phyloP scores from a whole-genome alignment of 1,140 invertebrate genomes.

The roundworm (Caenorhabditis elegans) region WBcel235 BX284603.4:6016001-6016500 shows the following conservation, averaged over 20 bases:
- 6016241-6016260: slow-evolving; percentile 17
- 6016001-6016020: too few relatives aligned
- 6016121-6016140: background rate
- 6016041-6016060: too few relatives aligned
- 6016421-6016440: slow-evolving; percentile 15
- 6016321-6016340: background rate
- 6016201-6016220: background rate
- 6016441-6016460: background rate
- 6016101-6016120: too few relatives aligned
- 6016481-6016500: background rate
- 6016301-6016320: background rate
- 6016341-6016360: too few relatives aligned
- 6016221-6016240: background rate
- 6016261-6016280: background rate
- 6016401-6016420: background rate
- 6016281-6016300: background rate
- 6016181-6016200: background rate
- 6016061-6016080: too few relatives aligned
- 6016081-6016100: too few relatives aligned
- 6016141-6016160: background rate
- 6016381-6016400: background rate
- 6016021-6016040: too few relatives aligned
- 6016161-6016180: background rate
- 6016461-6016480: background rate
- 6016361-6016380: background rate